Conservation (phyloP, 2,888 invertebrate species). For the Heteropelma amictum region DNA sequence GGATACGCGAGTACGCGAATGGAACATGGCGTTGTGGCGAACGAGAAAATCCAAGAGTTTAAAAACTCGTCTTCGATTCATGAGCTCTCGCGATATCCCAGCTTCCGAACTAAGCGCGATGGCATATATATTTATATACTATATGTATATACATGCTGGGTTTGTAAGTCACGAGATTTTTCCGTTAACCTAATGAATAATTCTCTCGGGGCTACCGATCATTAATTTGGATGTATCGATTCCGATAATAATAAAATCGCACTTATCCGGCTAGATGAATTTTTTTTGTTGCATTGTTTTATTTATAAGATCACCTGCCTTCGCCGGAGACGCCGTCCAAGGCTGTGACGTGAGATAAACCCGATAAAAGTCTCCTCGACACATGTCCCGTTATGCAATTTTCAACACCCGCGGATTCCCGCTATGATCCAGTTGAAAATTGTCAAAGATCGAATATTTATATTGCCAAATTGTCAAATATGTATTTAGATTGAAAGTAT, state of each 20-base stretch:
- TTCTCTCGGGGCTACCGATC: conserved; percentile 35
- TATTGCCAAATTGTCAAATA: no score
- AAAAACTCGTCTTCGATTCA: conserved; percentile 49
- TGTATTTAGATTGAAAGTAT: no score
- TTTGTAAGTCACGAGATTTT: neutral
- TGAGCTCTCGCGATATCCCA: conserved; percentile 25
- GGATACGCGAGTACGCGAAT: conserved; percentile 17
- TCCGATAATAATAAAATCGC: conserved; percentile 47
- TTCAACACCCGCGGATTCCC: no score
- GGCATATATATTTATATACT: no score
- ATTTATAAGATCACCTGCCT: neutral
- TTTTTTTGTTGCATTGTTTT: conserved; percentile 46
- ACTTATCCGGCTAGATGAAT: conserved; percentile 42
- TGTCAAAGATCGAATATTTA: no score
- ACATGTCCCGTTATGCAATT: conserved; percentile 20
- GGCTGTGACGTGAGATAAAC: conserved; percentile 21
- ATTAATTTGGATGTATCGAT: conserved; percentile 51
- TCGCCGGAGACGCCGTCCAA: conserved; percentile 8
- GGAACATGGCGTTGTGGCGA: no score
- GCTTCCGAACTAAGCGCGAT: neutral
- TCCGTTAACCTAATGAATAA: conserved; percentile 41
- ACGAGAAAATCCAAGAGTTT: conserved; percentile 4
- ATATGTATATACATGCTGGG: no score
- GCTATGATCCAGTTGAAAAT: neutral
- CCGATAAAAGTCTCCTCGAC: conserved; percentile 15